These are phyloP conservation scores for Telenomus remus DNA, from an alignment of 1,140 invertebrate genomes.

Conservation along the genomic window DNA sequence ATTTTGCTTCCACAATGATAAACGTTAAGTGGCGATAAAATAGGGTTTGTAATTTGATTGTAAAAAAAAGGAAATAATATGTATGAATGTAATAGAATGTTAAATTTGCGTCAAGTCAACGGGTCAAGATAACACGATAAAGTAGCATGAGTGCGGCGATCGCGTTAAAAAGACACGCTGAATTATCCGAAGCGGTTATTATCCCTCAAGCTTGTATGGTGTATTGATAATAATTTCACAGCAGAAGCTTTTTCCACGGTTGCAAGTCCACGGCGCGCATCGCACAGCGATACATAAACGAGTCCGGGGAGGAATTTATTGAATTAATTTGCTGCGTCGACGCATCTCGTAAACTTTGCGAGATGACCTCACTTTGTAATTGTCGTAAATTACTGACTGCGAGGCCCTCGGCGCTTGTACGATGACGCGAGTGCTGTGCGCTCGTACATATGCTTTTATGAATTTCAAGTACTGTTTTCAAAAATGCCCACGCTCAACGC, in stretches of 20 bases:
- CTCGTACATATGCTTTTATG: slow-evolving; percentile 39
- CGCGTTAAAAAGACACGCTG: slow-evolving; percentile 7
- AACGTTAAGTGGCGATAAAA: too few relatives aligned
- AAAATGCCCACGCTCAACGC: slow-evolving; percentile 3
- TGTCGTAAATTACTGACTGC: slow-evolving; percentile 72
- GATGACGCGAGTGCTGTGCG: slow-evolving; percentile 36
- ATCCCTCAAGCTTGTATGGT: background rate
- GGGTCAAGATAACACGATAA: slow-evolving; percentile 1
- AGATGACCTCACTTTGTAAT: slow-evolving; percentile 76
- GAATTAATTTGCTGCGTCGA: slow-evolving; percentile 75
- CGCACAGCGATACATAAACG: slow-evolving; percentile 51
- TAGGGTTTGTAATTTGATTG: background rate
- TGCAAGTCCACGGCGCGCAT: slow-evolving; percentile 30
- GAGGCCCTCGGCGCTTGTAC: slow-evolving; percentile 52
- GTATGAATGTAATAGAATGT: background rate
- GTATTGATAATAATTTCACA: slow-evolving; percentile 19
- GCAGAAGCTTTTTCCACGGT: slow-evolving; percentile 16
- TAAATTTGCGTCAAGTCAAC: background rate
- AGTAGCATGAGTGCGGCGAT: slow-evolving; percentile 2
- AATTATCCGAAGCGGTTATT: slow-evolving; percentile 3
- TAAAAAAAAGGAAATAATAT: slow-evolving; percentile 3
- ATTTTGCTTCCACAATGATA: background rate
- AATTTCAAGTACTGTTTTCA: slow-evolving; percentile 41
- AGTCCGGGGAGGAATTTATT: slow-evolving; percentile 73
- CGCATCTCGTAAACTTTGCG: slow-evolving; percentile 73